phyloP scores from a whole-genome alignment of 2,797 vertebrate species.

The Clarias fuscus region DNA sequence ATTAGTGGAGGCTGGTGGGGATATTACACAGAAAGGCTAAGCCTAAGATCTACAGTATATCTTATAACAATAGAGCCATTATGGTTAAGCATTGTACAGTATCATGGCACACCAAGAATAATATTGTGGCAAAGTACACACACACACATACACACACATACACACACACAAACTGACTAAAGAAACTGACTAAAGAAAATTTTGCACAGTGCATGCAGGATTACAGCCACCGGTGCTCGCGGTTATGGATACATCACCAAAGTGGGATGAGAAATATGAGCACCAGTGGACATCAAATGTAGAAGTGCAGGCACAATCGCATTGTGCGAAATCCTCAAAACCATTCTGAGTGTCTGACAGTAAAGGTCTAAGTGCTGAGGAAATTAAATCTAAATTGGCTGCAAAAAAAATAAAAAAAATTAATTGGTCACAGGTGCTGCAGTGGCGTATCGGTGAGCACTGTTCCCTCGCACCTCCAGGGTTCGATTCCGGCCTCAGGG shows the following conservation, averaged over 20 bases:
- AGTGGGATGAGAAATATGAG: neutral
- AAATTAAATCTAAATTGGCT: neutral
- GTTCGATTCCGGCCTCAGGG: no score
- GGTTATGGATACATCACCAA: neutral
- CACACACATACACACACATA: neutral
- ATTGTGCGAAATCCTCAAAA: neutral
- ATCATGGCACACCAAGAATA: neutral
- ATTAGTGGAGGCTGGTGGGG: neutral
- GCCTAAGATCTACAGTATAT: neutral
- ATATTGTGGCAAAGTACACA: neutral
- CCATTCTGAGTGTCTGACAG: neutral
- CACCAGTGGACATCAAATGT: neutral
- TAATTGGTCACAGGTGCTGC: no score
- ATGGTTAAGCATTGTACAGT: neutral
- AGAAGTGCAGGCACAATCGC: neutral
- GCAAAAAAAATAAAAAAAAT: neutral
- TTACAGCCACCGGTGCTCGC: no score
- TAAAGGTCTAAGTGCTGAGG: neutral
- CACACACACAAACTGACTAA: no score
- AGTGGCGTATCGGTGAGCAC: no score
- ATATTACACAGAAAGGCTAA: neutral
- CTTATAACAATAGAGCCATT: neutral
- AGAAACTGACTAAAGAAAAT: no score
- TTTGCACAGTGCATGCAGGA: no score
- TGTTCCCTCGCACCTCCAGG: no score